Percentiles rank a stretch among this genome's conserved stretches.
Conservation (phyloP, 2,888 invertebrate genomes). For the Rhogogaster chlorosoma region DNA sequence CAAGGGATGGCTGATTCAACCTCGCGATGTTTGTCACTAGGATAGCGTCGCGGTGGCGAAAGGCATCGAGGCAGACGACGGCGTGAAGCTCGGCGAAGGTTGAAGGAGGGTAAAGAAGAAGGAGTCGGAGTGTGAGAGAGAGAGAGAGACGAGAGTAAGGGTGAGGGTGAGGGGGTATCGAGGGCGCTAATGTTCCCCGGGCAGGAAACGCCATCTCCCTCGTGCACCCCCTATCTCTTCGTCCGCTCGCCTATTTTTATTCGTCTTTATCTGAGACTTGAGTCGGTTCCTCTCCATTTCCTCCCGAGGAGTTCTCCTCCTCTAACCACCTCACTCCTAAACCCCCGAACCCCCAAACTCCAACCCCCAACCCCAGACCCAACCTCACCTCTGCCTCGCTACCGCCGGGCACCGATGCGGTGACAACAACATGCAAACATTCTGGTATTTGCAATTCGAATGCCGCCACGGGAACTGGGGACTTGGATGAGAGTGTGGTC, state of each 20-base stretch:
- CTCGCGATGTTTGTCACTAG: slow-evolving; percentile 64
- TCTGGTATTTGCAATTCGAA: slow-evolving; percentile 78
- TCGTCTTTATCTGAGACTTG: slow-evolving; percentile 78
- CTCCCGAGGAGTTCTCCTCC: slow-evolving; percentile 72
- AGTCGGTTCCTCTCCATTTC: slow-evolving; percentile 78
- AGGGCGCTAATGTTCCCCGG: slow-evolving; percentile 77
- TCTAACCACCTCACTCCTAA: slow-evolving; percentile 52
- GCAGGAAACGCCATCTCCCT: slow-evolving; percentile 77
- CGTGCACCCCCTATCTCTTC: slow-evolving; percentile 74
- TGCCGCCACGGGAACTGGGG: slow-evolving; percentile 72
- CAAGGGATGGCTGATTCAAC: slow-evolving; percentile 43
- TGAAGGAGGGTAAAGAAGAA: slow-evolving; percentile 43
- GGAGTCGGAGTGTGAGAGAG: slow-evolving; percentile 53
- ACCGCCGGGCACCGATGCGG: slow-evolving; percentile 70
- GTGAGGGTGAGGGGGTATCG: slow-evolving; percentile 67
- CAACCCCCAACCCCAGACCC: slow-evolving; percentile 39
- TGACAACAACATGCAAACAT: slow-evolving; percentile 78
- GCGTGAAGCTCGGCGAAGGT: slow-evolving; percentile 17
- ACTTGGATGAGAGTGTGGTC: slow-evolving; percentile 36
- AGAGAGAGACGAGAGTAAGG: slow-evolving; percentile 52
- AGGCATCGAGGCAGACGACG: slow-evolving; percentile 11
- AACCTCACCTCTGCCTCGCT: slow-evolving; percentile 20
- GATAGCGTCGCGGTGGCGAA: slow-evolving; percentile 48
- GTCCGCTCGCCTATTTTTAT: slow-evolving; percentile 76
- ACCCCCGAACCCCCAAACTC: not conserved